Percentiles rank a stretch among this genome's conserved stretches.
Conservation (phyloP, 2,113 vertebrate species). For the Pelmatolapia mariae region DNA sequence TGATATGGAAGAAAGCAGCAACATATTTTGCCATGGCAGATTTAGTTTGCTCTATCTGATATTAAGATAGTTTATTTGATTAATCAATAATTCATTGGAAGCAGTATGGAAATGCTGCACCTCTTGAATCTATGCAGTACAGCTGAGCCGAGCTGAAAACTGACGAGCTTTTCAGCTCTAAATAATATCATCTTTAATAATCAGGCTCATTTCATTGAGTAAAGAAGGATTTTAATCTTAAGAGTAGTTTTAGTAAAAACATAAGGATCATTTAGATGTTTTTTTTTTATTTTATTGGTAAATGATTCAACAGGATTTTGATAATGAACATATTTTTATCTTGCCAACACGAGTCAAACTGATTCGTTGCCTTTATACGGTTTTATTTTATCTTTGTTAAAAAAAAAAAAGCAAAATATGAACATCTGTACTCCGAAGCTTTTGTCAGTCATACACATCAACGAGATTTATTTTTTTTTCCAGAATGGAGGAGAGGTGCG, state of each 20-base stretch:
- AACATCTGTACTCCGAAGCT: neutral
- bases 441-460: neutral
- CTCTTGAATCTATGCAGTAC: neutral
- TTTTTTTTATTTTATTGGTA: neutral
- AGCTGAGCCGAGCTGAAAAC: neutral
- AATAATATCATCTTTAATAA: neutral
- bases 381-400: neutral
- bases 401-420: neutral
- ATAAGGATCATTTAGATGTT: accelerated
- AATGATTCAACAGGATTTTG: neutral
- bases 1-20: neutral
- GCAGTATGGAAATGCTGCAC: neutral
- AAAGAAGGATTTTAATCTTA: neutral
- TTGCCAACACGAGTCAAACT: neutral
- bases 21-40: neutral
- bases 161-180: neutral
- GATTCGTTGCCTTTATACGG: neutral
- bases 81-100: neutral
- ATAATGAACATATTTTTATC: neutral
- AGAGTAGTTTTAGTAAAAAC: neutral
- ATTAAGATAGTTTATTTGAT: neutral
- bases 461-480: neutral
- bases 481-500: neutral
- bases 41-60: neutral
- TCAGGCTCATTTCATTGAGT: neutral